These are phyloP conservation scores for Egretta garzetta DNA, from an alignment of 2,113 vertebrate species.

Conservation along the genomic window DNA sequence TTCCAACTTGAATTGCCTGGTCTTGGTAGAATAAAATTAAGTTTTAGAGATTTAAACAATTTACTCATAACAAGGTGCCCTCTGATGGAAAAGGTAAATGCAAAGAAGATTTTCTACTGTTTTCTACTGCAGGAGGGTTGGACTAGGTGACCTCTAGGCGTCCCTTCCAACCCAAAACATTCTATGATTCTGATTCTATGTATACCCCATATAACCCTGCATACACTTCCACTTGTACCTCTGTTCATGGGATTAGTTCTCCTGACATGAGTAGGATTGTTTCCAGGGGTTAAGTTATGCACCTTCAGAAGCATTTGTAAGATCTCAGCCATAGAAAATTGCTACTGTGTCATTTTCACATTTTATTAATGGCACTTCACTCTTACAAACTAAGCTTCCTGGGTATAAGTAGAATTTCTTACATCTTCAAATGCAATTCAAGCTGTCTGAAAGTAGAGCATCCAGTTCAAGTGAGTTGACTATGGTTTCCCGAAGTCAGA, in stretches of 20 bases:
- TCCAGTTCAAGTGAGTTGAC: not conserved
- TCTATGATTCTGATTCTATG: accelerated
- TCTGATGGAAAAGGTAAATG: not conserved
- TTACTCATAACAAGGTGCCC: not conserved
- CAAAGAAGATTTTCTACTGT: not conserved
- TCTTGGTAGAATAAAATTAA: not conserved
- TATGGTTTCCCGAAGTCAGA: not conserved
- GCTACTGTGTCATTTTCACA: not conserved
- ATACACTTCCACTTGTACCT: not conserved
- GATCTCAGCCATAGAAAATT: not conserved
- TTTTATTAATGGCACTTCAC: not conserved
- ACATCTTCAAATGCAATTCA: not conserved
- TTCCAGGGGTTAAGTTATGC: not conserved
- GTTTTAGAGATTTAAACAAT: not conserved
- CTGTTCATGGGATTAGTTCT: not conserved
- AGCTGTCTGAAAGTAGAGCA: not conserved
- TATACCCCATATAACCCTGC: not conserved
- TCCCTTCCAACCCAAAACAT: too few relatives aligned
- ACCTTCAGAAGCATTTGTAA: not conserved
- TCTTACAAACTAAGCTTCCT: not conserved
- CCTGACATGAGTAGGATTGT: not conserved
- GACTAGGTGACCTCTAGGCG: too few relatives aligned
- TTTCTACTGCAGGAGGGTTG: not conserved
- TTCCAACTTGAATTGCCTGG: not conserved
- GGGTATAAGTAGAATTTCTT: not conserved